Base-by-base conservation (phyloP, 1,140 invertebrate species). In the Ostrea edulis region DNA sequence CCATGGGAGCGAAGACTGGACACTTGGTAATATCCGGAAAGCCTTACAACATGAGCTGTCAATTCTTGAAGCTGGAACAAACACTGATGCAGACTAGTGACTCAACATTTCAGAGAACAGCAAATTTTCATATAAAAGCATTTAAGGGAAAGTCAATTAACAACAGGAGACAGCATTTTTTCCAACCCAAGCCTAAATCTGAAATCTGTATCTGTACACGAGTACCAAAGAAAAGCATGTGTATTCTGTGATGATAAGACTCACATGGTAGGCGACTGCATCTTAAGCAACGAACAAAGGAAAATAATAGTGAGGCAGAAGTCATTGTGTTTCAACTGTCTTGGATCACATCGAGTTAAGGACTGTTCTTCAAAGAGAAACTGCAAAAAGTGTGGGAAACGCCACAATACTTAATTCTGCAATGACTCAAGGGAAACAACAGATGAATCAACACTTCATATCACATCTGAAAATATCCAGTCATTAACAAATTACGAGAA, bases 261-360 rank as follows among this genome's bases (percentile, higher is more conserved):
- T 54, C 53, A 54, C 20, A 52, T 29, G 53, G 20, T 17, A 17
- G n/a, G 29, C 4, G n/a, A n/a, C n/a, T n/a, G n/a, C n/a, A n/a
- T n/a, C n/a, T n/a, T n/a, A n/a, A n/a, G n/a, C n/a, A n/a, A n/a
- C 12, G 53, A 77, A 14, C 2, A 17, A 54, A 44, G 68, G 52
- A n/a, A 22, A 22, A 55, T 81, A 25, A 86, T 86, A 12, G 35
- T 86, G 25, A 86, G 81, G 54, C 53, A 54, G 71, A 86, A 53
- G 20, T 20, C 77, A n/a, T 14, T 86, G 51, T 81, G 71, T 82
- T 86, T 81, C 58, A 86, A 77, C 77, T 86, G 86, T 68, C 55
- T 86, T 14, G 25, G 44, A n/a, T 25, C 11, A 11, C 86, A 87
- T 82, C 22, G 44, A 82, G 86, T 87, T 14, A 25, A 52, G n/a